phyloP scores from a whole-genome alignment of 2,888 invertebrate genomes.

The Rhynchonema sp. region DNA sequence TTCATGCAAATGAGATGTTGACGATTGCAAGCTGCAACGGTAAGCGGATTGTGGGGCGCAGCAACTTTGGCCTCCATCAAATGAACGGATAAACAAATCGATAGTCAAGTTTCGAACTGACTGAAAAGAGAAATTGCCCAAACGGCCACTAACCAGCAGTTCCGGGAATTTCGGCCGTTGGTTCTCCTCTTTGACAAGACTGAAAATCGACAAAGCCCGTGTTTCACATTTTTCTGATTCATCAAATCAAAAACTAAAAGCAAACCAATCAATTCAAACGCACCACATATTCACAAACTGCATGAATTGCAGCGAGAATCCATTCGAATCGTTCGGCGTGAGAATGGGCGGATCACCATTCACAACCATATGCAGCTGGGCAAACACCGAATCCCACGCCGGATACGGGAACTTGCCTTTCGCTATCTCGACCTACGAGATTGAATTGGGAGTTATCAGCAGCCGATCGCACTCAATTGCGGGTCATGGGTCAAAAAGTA shows the following conservation, averaged over 20 bases:
- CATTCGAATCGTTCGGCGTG: constrained; percentile 48
- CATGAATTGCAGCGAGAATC: constrained; percentile 77
- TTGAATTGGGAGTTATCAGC: no score
- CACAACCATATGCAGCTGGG: constrained; percentile 85
- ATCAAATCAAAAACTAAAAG: background rate
- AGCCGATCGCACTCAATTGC: no score
- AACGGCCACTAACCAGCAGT: constrained; percentile 40
- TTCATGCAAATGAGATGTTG: no score
- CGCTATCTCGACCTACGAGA: constrained; percentile 83
- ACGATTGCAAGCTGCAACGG: no score
- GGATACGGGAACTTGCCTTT: constrained; percentile 93
- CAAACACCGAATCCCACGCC: constrained; percentile 75
- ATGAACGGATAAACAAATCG: background rate
- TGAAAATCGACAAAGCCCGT: constrained; percentile 32
- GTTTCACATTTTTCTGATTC: no score
- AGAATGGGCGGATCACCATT: constrained; percentile 83
- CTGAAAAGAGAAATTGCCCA: background rate
- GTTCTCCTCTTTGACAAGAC: constrained; percentile 85
- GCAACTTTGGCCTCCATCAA: no score
- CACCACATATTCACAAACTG: constrained; percentile 93
- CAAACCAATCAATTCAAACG: background rate
- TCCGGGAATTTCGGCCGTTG: constrained; percentile 86
- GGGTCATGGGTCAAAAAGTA: no score
- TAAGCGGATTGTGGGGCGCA: no score
- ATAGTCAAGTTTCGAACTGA: no score